Percentiles rank a stretch among this genome's conserved stretches.
phyloP scores from a whole-genome alignment of 2,888 invertebrate species.

The Enchytraeus crypticus region DNA sequence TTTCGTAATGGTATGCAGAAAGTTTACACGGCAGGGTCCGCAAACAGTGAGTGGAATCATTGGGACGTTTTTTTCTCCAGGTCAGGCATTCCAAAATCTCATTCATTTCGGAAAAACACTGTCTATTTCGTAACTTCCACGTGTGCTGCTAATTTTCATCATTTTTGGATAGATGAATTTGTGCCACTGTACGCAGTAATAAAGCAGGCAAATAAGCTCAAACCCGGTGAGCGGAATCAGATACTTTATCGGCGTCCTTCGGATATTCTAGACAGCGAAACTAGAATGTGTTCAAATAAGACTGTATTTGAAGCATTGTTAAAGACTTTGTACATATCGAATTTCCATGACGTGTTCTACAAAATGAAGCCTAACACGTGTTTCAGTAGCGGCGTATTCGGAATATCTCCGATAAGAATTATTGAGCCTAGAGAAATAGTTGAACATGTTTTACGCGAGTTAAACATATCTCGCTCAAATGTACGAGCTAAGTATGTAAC shows the following conservation, averaged over 20 bases:
- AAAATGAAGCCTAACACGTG: slow-evolving; percentile 9
- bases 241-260: slow-evolving; percentile 13
- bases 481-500: not conserved
- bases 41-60: slow-evolving; percentile 10
- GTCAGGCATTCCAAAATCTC: slow-evolving; percentile 4
- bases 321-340: not conserved
- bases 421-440: not conserved
- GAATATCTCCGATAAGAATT: slow-evolving; percentile 4
- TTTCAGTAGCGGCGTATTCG: slow-evolving; percentile 18
- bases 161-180: slow-evolving; percentile 21
- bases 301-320: slow-evolving; percentile 12
- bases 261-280: not conserved
- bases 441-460: slow-evolving; percentile 4
- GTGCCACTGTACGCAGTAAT: slow-evolving; percentile 12
- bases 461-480: not conserved
- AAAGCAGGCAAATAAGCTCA: slow-evolving; percentile 8
- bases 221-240: not conserved
- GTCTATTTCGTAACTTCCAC: slow-evolving; percentile 13
- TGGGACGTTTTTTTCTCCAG: slow-evolving; percentile 14
- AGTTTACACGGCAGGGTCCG: slow-evolving; percentile 8
- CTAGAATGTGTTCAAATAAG: slow-evolving; percentile 8
- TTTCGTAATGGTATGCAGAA: slow-evolving; percentile 11
- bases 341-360: slow-evolving; percentile 15
- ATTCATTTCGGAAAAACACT: slow-evolving; percentile 6
- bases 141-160: slow-evolving; percentile 20